Percentiles rank a stretch among this genome's conserved stretches.
Conservation (phyloP, 2,113 vertebrate species). For the Rhodinocichla rosea region DNA sequence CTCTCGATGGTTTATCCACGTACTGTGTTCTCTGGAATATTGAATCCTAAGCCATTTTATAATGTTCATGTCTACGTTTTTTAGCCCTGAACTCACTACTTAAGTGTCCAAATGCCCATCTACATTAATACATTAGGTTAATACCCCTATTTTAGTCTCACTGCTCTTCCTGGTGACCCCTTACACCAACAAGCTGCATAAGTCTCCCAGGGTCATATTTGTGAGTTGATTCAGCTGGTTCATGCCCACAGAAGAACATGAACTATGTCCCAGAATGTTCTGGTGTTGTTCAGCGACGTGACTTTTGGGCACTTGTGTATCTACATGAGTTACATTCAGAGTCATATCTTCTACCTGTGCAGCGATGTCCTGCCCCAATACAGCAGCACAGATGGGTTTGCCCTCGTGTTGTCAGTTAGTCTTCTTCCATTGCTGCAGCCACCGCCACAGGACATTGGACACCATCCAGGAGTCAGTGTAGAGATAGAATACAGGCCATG, state of each 20-base stretch:
- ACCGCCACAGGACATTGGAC: no score
- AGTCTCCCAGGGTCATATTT: neutral
- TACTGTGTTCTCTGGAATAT: neutral
- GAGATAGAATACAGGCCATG: neutral
- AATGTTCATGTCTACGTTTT: rapidly evolving
- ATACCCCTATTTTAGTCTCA: neutral
- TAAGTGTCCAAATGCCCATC: neutral
- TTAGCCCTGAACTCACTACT: neutral
- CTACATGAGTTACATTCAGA: rapidly evolving
- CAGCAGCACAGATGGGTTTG: neutral
- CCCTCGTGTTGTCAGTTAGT: neutral
- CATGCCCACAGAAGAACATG: neutral
- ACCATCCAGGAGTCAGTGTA: neutral
- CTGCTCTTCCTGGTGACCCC: neutral
- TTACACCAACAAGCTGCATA: neutral
- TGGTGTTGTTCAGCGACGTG: rapidly evolving
- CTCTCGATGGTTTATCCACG: rapidly evolving
- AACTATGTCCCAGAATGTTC: neutral
- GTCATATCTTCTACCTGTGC: neutral
- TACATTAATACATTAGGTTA: neutral
- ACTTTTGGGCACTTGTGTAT: neutral
- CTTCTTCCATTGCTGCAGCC: neutral
- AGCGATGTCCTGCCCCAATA: rapidly evolving
- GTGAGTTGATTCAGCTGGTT: neutral
- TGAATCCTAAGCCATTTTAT: neutral